Conservation (phyloP, 2,113 vertebrate genomes). For the Spheniscus mendiculus region DNA sequence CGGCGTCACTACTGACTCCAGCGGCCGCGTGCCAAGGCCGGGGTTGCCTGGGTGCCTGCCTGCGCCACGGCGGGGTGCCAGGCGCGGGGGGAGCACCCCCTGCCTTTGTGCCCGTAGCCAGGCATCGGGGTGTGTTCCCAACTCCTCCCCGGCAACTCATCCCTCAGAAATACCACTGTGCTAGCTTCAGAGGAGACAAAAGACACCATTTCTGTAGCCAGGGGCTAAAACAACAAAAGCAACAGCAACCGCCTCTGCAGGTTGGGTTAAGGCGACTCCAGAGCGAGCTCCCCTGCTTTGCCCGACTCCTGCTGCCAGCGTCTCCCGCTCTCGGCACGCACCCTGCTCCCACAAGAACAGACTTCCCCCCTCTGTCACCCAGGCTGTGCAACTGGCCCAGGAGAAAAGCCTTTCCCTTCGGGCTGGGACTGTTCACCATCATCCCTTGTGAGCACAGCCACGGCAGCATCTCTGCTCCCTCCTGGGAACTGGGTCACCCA, state of each 20-base stretch:
- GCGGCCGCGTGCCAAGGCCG: fast-evolving
- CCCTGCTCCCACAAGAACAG: neutral
- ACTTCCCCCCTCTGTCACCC: neutral
- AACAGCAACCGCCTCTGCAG: neutral
- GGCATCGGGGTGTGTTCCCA: neutral
- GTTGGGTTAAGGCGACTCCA: neutral
- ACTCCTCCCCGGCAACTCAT: neutral
- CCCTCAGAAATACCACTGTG: neutral
- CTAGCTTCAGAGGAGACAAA: neutral
- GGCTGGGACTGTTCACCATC: neutral
- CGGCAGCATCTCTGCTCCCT: neutral
- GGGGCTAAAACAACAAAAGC: neutral
- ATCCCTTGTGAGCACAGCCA: neutral
- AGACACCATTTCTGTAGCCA: neutral
- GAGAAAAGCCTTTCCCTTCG: neutral
- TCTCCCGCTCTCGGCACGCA: neutral
- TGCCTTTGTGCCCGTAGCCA: neutral
- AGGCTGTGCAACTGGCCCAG: neutral
- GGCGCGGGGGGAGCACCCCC: neutral
- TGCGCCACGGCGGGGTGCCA: neutral
- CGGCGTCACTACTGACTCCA: fast-evolving
- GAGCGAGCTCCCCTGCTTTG: neutral
- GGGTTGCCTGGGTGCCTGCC: neutral
- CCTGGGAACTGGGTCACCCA: neutral
- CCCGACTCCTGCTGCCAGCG: fast-evolving